A percentile compares a stretch with the other conserved stretches of the same genome.
Evolutionary conservation across 2,797 vertebrate genomes (phyloP).

Genomic region (Crax fasciolata): DNA sequence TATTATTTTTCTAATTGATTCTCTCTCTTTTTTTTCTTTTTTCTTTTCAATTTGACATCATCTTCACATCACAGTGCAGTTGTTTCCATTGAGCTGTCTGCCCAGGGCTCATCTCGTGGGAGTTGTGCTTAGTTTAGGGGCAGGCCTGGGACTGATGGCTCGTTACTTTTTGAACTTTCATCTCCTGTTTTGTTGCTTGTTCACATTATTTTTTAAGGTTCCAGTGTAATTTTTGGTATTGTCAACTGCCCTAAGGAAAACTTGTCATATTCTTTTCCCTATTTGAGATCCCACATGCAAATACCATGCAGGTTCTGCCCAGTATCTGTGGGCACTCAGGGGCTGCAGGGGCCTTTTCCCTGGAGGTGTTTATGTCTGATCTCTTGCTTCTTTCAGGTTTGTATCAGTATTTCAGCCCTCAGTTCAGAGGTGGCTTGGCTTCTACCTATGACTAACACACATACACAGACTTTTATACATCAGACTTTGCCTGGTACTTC

Average conservation of each 20-base stretch:
- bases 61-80: background rate
- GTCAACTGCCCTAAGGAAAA: background rate
- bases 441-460: background rate
- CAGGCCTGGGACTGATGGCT: background rate
- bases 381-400: background rate
- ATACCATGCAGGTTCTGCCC: background rate
- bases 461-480: background rate
- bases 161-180: slow-evolving; percentile 1
- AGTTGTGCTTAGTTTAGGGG: background rate
- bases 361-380: background rate
- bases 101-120: background rate
- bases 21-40: background rate
- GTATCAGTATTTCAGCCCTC: background rate
- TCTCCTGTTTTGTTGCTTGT: background rate
- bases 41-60: background rate
- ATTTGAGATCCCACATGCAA: background rate
- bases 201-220: background rate
- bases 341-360: background rate
- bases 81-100: background rate
- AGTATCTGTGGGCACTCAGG: background rate
- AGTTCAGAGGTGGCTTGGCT: background rate
- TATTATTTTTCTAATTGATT: background rate
- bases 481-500: background rate
- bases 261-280: background rate
- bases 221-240: background rate